Base-by-base conservation (phyloP, 2,797 vertebrate genomes). In the Eulemur mongoz region DNA sequence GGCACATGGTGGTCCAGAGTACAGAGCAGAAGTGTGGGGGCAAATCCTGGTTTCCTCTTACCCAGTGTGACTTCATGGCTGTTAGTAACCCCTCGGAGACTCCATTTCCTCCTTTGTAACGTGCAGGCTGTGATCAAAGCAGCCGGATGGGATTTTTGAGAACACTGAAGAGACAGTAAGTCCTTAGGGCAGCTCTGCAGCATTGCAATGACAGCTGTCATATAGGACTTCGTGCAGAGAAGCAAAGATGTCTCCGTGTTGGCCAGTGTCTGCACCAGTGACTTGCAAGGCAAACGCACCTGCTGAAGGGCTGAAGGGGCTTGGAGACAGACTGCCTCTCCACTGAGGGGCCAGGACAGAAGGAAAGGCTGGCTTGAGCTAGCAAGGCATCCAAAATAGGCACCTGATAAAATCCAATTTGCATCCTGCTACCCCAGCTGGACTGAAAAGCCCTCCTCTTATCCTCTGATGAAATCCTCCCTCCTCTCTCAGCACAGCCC, bases 161-260 rank as follows among this genome's bases (percentile, higher is more conserved):
- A 88, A 63, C 54, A 57, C 4, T 30, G 35, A n/a, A 73, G 0
- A 67, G 17, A 57, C 20, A 73, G 40, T 3, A 38, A 27, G 43
- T 0, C 3, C 50, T 52, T 43, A 22, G 23, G 38, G 18, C 12
- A 25, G 57, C 15, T 72, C 43, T 5, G 2, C 52, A 67, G 70
- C 45, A 4, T 0, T 32, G 45, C 61, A 52, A 57, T 2, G 4
- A 1, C 54, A 78, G 84, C 85, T 92, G 84, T 63, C 69, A 25
- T 30, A 6, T 5, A 43, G 87, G 48, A 86, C 25, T 38, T 76
- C 75, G 13, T 57, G 81, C 78, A 25, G 63, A 25, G 72, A 84
- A 25, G 65, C 40, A 72, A 59, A 93, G 70, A 65, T 48, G 76
- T 76, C 85, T 87, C 54, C 59, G 3, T 54, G 45, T 27, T 65